A percentile compares a stretch with the other conserved stretches of the same genome.
These are phyloP conservation scores for Cnemophilus loriae DNA, from an alignment of 2,113 vertebrate genomes.

Conservation along the genomic window DNA sequence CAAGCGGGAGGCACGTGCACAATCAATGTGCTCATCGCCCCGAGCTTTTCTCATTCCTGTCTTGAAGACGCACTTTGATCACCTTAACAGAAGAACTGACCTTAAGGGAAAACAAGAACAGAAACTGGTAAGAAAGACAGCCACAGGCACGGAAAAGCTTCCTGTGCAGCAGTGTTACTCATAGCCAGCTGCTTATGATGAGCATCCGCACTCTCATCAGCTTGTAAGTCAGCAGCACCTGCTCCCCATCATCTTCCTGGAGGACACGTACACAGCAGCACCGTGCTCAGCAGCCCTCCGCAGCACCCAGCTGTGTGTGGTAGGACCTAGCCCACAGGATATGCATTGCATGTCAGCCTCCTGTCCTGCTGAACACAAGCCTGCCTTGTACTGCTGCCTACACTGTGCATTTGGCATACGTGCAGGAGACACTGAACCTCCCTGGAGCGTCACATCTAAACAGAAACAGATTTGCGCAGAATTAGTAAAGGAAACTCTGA, in stretches of 20 bases:
- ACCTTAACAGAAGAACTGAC: conserved; percentile 8
- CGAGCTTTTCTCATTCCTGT: background rate
- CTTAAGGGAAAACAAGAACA: background rate
- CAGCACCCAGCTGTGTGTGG: background rate
- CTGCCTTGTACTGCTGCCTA: background rate
- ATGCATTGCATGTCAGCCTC: background rate
- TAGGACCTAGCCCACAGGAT: background rate
- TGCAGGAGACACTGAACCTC: background rate
- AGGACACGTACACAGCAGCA: background rate
- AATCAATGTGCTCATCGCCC: background rate
- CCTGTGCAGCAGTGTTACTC: background rate
- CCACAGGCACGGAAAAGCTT: background rate
- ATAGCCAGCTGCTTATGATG: conserved; percentile 29
- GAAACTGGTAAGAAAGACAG: background rate
- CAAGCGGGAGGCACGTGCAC: fast-evolving
- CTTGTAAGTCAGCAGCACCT: conserved; percentile 53
- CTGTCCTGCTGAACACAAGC: background rate
- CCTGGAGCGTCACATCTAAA: fast-evolving
- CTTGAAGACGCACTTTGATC: background rate
- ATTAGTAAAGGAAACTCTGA: background rate
- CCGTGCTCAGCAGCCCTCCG: background rate
- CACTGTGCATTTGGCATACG: too few species aligned
- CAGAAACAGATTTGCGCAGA: background rate
- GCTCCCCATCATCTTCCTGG: conserved; percentile 30
- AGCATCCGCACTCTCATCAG: background rate